Base-by-base conservation (phyloP, 2,888 invertebrate species). In the Spatulosminthurus flaviceps region DNA sequence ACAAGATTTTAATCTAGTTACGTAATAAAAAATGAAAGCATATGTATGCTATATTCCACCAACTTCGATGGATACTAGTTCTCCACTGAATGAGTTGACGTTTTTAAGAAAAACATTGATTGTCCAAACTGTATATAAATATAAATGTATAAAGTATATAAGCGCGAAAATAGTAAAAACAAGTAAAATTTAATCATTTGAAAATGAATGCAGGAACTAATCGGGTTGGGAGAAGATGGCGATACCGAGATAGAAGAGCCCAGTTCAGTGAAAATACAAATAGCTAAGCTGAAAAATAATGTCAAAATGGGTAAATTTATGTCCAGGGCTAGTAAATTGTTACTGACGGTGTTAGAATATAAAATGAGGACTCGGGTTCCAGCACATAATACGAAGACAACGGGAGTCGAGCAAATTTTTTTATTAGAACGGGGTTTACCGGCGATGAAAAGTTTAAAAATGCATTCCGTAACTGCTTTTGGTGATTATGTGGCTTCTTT, bases 401-500 rank as follows among this genome's bases (percentile, higher is more conserved):
- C 1, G 69, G 22, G 19, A 19, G 13, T 69, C 0, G 78, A 78
- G n/a, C 21, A 26, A 42, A 72, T 73, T 64, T 74, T 79, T n/a
- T 0, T 29, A 79, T 13, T 83, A 43, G 81, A 81, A 21, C 79
- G 83, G 28, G 83, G 82, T 11, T 72, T 84, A 16, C 34, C 74
- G 0, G 82, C 83, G 0, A 72, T 84, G 21, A 83, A 81, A 51
- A 83, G 80, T 66, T 80, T 84, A 43, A 76, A 80, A 61, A 84
- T 84, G 83, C 80, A 82, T 67, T 79, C 80, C 13, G 69, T 84
- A 5, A 72, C 78, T n/a, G 79, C 80, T 42, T 80, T 77, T 76
- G 83, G 83, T 16, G 83, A 84, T 24, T 82, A 82, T 77, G 80
- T 83, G 0, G 84, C 82, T 9, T 84, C 83, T 70, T 81, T 82